phyloP scores from a whole-genome alignment of 2,888 invertebrate genomes.

The Pocota personata region DNA sequence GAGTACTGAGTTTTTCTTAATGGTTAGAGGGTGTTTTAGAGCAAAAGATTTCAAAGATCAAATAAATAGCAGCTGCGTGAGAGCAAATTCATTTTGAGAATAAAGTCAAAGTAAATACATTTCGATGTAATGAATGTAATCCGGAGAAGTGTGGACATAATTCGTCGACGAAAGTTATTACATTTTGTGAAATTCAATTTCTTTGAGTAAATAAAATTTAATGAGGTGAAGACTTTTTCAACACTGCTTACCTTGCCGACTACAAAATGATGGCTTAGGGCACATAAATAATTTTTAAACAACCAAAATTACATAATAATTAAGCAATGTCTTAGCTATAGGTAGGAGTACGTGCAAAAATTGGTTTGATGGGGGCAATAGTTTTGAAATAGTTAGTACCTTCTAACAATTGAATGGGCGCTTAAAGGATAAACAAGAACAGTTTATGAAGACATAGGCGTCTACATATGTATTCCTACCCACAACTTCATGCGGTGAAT shows the following conservation, averaged over 20 bases:
- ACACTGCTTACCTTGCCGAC: conserved; percentile 19
- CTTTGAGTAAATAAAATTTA: conserved; percentile 48
- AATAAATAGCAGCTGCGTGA: conserved; percentile 54
- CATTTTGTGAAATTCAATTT: conserved; percentile 46
- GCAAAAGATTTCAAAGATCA: conserved; percentile 30
- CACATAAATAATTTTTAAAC: background rate
- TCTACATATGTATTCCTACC: too few relatives aligned
- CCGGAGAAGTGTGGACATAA: conserved; percentile 14
- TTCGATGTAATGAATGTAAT: conserved; percentile 20
- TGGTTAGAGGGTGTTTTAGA: conserved; percentile 55
- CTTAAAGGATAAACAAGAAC: too few relatives aligned
- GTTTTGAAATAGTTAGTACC: too few relatives aligned
- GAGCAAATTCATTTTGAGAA: conserved; percentile 23
- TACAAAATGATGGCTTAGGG: background rate
- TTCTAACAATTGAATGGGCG: too few relatives aligned
- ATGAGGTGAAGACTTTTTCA: conserved; percentile 27
- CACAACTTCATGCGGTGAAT: too few relatives aligned
- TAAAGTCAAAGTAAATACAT: conserved; percentile 39
- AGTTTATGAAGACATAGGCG: too few relatives aligned
- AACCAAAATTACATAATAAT: background rate
- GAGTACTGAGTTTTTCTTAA: background rate
- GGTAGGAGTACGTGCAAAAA: too few relatives aligned
- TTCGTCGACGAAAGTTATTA: background rate
- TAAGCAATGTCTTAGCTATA: too few relatives aligned
- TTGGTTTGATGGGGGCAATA: too few relatives aligned